Evolutionary conservation across 2,888 invertebrate genomes (phyloP).

Genomic region (Lycocerus yunnanus): DNA sequence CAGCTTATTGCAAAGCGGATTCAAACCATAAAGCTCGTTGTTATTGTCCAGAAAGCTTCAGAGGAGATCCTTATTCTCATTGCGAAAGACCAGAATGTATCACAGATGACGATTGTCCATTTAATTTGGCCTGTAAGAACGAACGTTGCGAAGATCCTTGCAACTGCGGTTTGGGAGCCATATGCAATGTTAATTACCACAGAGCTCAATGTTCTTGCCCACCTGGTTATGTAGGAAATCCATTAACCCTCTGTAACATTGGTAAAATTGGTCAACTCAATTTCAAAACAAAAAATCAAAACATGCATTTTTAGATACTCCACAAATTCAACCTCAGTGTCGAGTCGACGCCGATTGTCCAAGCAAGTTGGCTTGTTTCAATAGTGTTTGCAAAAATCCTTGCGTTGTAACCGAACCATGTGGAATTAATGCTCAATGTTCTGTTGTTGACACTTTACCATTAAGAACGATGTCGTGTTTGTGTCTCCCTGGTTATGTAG

Average conservation of each 20-base stretch:
- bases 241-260: constrained; percentile 67
- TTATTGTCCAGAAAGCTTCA: constrained; percentile 74
- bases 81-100: constrained; percentile 82
- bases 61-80: constrained; percentile 78
- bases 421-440: constrained; percentile 79
- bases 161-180: constrained; percentile 76
- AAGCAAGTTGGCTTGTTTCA: constrained; percentile 83
- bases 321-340: constrained; percentile 66
- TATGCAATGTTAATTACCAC: constrained; percentile 79
- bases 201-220: constrained; percentile 80
- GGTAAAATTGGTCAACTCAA: constrained; percentile 55
- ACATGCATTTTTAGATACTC: constrained; percentile 54
- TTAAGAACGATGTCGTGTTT: constrained; percentile 87
- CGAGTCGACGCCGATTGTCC: constrained; percentile 82
- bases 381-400: constrained; percentile 78
- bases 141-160: constrained; percentile 85
- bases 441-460: constrained; percentile 84
- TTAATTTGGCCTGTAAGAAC: constrained; percentile 76
- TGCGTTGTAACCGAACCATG: constrained; percentile 79
- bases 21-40: constrained; percentile 79
- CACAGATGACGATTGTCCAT: constrained; percentile 75
- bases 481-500: constrained; percentile 80
- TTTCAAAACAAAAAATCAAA: not conserved
- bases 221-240: constrained; percentile 80
- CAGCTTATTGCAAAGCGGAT: constrained; percentile 78